Base-by-base conservation (phyloP, 92 coral and sea anemone genomes). In the Diadumene lineata region DNA sequence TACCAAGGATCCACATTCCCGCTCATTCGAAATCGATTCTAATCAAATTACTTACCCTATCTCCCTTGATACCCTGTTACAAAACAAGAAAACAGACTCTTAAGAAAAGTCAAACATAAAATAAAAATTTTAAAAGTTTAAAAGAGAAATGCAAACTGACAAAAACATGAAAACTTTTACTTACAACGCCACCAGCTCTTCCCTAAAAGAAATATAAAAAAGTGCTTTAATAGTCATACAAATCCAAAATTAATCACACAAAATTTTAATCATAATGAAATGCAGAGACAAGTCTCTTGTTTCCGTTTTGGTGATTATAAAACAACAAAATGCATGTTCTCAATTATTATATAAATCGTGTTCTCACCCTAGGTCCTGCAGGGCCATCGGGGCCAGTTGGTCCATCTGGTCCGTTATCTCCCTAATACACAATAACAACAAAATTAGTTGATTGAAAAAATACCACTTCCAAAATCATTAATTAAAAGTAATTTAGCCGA, bases 381-480 rank as follows among this genome's bases (percentile, higher is more conserved):
- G 89, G 92, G 17, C 96, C 96, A 13, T 73, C 48, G 1, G 86
- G 84, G 21, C 96, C 96, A 24, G 64, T 46, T 19, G 86, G 83
- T 10, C 96, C 96, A 11, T 53, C 71, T 15, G 92, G 87, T 1
- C 96, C 96, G 17, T 83, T 92, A 48, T 80, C 96, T 25, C 96
- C 96, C 96, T 90, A 62, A 75, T n/a, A n/a, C 50, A 22, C 62
- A 19, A 75, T 46, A 71, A 56, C 27, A 64, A 22, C 21, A 30
- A 25, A 72, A 15, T 28, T 44, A 11, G 6, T 23, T 66, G 17
- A 66, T 13, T n/a, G n/a, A n/a, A n/a, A n/a, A n/a, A n/a, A n/a
- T 38, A 38, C 48, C 13, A 38, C 7, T 38, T 4, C 48, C 48
- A 38, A 13, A 38, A 38, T 13, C 7, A 60, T n/a, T n/a, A n/a